Conservation (phyloP, 2,888 invertebrate genomes). For the Metalampra italica region DNA sequence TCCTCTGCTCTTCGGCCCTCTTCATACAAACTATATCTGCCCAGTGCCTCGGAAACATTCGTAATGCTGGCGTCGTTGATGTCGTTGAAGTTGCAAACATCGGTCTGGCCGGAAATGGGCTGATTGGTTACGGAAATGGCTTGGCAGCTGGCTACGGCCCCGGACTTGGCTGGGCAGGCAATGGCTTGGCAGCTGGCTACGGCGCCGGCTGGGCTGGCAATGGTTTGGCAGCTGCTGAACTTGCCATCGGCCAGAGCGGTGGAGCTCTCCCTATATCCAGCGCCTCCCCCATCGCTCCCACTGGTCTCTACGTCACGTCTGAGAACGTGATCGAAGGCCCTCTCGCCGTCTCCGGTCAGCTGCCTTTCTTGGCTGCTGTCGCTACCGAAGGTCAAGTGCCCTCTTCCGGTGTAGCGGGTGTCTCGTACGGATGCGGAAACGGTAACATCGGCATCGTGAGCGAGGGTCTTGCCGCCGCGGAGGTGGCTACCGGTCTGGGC, state of each 20-base stretch:
- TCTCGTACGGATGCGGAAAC: conserved; percentile 39
- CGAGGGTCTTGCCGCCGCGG: conserved; percentile 15
- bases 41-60: conserved; percentile 9
- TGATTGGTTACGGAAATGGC: not conserved
- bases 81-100: not conserved
- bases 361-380: conserved; percentile 30
- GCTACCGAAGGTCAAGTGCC: conserved; percentile 30
- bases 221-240: not conserved
- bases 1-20: conserved; percentile 27
- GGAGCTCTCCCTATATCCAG: conserved; percentile 29
- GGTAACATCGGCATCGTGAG: conserved; percentile 36
- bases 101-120: not conserved
- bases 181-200: not conserved
- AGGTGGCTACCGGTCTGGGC: not conserved
- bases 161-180: conserved; percentile 3
- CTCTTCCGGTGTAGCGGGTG: conserved; percentile 32
- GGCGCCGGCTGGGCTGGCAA: not conserved
- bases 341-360: conserved; percentile 22
- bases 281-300: conserved; percentile 33
- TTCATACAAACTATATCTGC: conserved; percentile 16
- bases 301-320: conserved; percentile 31
- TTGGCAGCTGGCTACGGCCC: conserved; percentile 6
- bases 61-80: not conserved
- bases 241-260: conserved; percentile 18
- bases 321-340: conserved; percentile 30